Base-by-base conservation (phyloP, 2,113 vertebrate species). In the Pelobates fuscus region DNA sequence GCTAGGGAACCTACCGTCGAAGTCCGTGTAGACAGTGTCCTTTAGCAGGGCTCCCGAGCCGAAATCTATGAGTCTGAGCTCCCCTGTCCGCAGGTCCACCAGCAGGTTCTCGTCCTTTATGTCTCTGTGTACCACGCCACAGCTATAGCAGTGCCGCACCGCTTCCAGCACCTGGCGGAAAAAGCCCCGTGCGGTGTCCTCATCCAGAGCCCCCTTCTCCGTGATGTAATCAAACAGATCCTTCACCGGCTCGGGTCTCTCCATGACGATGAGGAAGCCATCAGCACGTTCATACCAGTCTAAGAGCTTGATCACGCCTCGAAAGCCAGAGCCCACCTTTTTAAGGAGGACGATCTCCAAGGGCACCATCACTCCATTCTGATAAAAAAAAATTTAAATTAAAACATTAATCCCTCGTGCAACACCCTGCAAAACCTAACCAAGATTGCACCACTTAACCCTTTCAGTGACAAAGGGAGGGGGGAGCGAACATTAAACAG, bases 171-270 rank as follows among this genome's bases (percentile, higher is more conserved):
- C 95, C 90, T 98, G 96, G 41, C 91, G 91, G 89, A 99, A 98
- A 74, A 98, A 97, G 57, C 93, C 91, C 43, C 94, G 86, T 0
- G 97, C 96, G 21, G 95, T 89, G 61, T 94, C 92, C 84, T 99
- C 97, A 27, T 95, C 95, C 82, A 99, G 85, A 0, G 96, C 96
- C 0, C 96, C 96, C 44, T 97, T 97, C 87, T 98, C 96, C 0
- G 97, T 99, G 85, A 99, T 98, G 84, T 94, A 98, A 86, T 99
- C 97, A 74, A 99, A 99, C 0, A 99, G 90, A 75, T 99, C 97
- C 87, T 97, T 96, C 62, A 94, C 95, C 49, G 92, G 88, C 86
- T 99, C 96, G 7, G 96, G 95, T 66, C 95, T 87, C 86, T 99
- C 96, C 92, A 99, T 95, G 11, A 99, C 90, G 58, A 99, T 91